These are phyloP conservation scores for Coremacera marginata DNA, from an alignment of 2,888 invertebrate species.

Conservation along the genomic window DNA sequence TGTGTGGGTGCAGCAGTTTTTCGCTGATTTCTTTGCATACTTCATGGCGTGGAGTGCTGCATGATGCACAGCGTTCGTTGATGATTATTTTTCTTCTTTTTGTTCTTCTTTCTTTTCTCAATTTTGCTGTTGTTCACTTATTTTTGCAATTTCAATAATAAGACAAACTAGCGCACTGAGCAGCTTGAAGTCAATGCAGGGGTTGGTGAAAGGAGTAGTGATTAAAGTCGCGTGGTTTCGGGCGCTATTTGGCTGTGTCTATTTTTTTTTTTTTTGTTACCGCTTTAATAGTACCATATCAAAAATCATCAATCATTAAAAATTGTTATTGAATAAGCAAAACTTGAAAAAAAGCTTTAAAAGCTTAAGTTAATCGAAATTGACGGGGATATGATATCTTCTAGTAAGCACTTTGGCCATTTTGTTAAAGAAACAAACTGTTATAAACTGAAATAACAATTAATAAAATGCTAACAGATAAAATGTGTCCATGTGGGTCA, in stretches of 20 bases:
- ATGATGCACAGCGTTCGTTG: conserved; percentile 3
- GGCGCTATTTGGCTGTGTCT: background rate
- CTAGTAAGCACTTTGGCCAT: too few species aligned
- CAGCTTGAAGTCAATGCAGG: background rate
- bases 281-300: too few species aligned
- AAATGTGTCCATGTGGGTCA: too few species aligned
- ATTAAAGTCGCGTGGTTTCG: background rate
- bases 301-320: too few species aligned
- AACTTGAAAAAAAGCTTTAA: background rate
- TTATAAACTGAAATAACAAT: too few species aligned
- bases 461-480: too few species aligned
- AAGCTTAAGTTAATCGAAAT: too few species aligned
- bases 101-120: background rate
- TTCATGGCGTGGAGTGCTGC: background rate
- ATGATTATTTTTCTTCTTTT: background rate
- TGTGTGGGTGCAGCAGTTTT: conserved; percentile 1
- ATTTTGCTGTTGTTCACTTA: conserved; percentile 16
- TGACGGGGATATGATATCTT: too few species aligned
- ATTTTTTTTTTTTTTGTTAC: too few species aligned
- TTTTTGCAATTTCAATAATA: conserved; percentile 31
- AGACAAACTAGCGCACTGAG: conserved; percentile 12
- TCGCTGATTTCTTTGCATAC: conserved; percentile 17
- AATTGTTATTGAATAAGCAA: too few species aligned
- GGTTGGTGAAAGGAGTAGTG: too few species aligned
- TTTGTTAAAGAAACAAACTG: too few species aligned